phyloP scores from a whole-genome alignment of 2,797 vertebrate species.

The Prunella strophiata region DNA sequence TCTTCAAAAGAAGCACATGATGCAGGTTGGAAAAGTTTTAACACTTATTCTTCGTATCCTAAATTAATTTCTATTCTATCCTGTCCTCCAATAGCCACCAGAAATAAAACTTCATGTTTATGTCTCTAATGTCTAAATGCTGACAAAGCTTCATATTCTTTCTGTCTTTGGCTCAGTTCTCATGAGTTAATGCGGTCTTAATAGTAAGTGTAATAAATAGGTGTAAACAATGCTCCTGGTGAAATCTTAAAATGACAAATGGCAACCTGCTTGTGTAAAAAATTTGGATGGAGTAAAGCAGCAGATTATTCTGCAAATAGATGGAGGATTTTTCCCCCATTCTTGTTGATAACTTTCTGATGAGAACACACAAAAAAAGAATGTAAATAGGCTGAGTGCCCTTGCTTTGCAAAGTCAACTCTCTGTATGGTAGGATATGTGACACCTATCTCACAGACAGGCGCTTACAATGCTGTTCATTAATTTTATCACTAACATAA shows the following conservation, averaged over 20 bases:
- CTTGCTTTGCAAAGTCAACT: slow-evolving; percentile 64
- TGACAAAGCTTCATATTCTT: neutral
- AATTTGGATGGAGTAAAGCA: neutral
- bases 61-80: neutral
- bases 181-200: neutral
- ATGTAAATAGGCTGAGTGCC: neutral
- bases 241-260: neutral
- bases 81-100: neutral
- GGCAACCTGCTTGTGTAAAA: neutral
- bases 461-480: slow-evolving; percentile 94
- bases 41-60: neutral
- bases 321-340: accelerated
- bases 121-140: neutral
- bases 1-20: slow-evolving; percentile 24
- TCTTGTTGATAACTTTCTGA: slow-evolving; percentile 13
- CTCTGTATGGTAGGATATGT: slow-evolving; percentile 60
- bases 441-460: slow-evolving; percentile 82
- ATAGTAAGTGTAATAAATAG: neutral
- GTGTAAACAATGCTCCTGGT: neutral
- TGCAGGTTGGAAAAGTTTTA: neutral
- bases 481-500: slow-evolving; percentile 99
- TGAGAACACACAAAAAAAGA: neutral
- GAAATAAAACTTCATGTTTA: neutral
- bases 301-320: neutral
- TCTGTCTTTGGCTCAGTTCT: neutral